phyloP scores from a whole-genome alignment of 1,140 invertebrate genomes.

The Aethina tumida region DNA sequence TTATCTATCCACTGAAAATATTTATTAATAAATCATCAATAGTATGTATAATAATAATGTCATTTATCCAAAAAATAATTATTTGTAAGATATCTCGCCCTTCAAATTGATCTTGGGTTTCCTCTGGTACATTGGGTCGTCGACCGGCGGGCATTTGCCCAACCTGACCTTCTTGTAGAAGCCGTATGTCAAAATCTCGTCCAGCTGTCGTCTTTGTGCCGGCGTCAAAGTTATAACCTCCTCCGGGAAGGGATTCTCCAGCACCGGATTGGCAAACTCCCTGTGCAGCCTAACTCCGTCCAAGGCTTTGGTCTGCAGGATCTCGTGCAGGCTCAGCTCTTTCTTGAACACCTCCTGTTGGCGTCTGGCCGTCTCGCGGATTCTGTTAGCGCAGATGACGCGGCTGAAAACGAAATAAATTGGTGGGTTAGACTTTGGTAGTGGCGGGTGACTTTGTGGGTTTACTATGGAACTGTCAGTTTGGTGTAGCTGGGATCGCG shows the following conservation, averaged over 20 bases:
- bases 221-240: conserved; percentile 25
- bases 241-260: conserved; percentile 14
- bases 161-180: too few species aligned
- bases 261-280: conserved; percentile 28
- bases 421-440: neutral
- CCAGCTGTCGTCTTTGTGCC: conserved; percentile 15
- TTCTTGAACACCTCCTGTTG: conserved; percentile 27
- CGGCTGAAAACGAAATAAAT: conserved; percentile 20
- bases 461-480: conserved; percentile 28
- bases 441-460: conserved; percentile 3
- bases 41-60: too few species aligned
- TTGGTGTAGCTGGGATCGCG: conserved; percentile 27
- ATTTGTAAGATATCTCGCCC: too few species aligned
- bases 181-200: too few species aligned
- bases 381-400: conserved; percentile 32
- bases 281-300: conserved; percentile 29
- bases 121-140: too few species aligned
- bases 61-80: too few species aligned
- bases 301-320: conserved; percentile 27
- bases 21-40: too few species aligned
- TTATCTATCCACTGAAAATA: too few species aligned
- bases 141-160: too few species aligned
- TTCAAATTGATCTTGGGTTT: too few species aligned
- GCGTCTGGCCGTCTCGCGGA: conserved; percentile 18
- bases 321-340: conserved; percentile 28